phyloP scores from a whole-genome alignment of 2,797 vertebrate genomes.

The Anguilla megastoma region DNA sequence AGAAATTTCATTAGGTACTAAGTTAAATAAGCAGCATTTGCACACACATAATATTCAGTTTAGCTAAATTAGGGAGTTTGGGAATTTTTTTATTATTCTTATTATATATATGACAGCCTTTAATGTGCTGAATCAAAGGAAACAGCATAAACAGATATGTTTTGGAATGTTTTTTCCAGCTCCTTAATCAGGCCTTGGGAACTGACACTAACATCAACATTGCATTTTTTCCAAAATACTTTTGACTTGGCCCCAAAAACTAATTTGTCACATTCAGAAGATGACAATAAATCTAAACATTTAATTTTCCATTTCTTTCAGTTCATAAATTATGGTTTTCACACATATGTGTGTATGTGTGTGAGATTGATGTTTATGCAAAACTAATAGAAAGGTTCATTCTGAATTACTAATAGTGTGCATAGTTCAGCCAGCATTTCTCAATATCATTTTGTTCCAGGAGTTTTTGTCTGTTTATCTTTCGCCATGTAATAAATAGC shows the following conservation, averaged over 20 bases:
- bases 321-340: background rate
- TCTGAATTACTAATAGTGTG: background rate
- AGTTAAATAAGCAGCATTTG: background rate
- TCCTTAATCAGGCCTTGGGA: background rate
- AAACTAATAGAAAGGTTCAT: background rate
- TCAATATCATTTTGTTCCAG: background rate
- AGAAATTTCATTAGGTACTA: background rate
- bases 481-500: background rate
- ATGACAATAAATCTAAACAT: background rate
- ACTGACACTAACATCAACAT: background rate
- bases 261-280: background rate
- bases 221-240: background rate
- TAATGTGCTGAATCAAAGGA: constrained; percentile 1
- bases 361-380: background rate
- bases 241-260: background rate
- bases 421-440: background rate
- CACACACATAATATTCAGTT: background rate
- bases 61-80: background rate
- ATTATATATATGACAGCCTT: background rate
- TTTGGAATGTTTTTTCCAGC: background rate
- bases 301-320: background rate
- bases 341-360: background rate
- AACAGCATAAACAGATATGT: background rate
- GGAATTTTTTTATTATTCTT: too few relatives aligned
- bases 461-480: constrained; percentile 19